phyloP scores from a whole-genome alignment of 2,113 vertebrate species.

The Hippocampus abdominalis region DNA sequence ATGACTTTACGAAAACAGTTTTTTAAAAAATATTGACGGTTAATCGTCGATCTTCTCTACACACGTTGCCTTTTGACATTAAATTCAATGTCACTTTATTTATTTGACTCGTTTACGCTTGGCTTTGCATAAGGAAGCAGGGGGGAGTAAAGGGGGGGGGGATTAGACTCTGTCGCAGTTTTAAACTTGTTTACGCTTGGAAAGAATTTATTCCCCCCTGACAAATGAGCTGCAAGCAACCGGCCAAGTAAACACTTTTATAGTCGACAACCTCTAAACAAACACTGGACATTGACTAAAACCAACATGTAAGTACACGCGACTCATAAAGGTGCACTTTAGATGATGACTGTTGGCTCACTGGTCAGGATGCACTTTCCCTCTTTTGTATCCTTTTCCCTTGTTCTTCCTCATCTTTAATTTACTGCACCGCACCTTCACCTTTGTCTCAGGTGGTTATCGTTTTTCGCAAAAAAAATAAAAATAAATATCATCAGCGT shows the following conservation, averaged over 20 bases:
- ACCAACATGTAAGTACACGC: slow-evolving; percentile 1
- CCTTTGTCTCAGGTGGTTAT: slow-evolving; percentile 32
- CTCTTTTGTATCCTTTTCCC: neutral
- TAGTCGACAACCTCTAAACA: slow-evolving; percentile 1
- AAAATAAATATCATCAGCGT: slow-evolving; percentile 68
- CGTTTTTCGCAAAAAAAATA: slow-evolving; percentile 14
- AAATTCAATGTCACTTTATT: neutral
- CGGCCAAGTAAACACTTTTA: slow-evolving; percentile 4
- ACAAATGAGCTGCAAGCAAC: slow-evolving; percentile 1
- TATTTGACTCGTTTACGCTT: neutral
- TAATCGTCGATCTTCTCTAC: neutral
- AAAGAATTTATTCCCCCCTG: slow-evolving; percentile 5
- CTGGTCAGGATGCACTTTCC: neutral
- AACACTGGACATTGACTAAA: neutral
- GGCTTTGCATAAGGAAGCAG: neutral
- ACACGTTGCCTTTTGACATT: neutral
- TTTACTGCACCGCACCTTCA: neutral
- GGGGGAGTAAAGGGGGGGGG: too few relatives aligned
- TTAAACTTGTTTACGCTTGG: neutral
- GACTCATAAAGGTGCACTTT: neutral
- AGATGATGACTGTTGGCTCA: slow-evolving; percentile 1
- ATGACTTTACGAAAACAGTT: neutral
- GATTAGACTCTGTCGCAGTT: neutral
- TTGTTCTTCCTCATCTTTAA: slow-evolving; percentile 5
- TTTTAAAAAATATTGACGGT: neutral